Conservation (phyloP, 2,888 invertebrate genomes). For the Allacma fusca region DNA sequence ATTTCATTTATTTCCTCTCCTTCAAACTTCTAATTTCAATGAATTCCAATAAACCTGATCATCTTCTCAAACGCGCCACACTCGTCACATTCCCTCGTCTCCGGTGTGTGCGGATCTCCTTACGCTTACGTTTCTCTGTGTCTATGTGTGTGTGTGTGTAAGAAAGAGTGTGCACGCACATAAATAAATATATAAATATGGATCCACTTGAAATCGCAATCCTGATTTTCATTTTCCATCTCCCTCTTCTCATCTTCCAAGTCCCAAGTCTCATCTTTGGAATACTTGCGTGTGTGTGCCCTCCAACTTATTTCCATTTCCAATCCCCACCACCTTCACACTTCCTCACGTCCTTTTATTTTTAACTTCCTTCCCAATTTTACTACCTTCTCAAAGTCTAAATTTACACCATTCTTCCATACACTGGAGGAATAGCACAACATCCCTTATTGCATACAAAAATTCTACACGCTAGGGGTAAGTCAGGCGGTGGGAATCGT, state of each 20-base stretch:
- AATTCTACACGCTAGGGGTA: too few species aligned
- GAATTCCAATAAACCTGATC: constrained; percentile 27
- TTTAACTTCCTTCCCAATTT: too few species aligned
- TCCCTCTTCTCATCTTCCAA: constrained; percentile 5
- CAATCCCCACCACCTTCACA: too few species aligned
- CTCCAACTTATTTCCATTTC: not conserved
- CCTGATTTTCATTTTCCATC: constrained; percentile 11
- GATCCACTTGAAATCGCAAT: not conserved
- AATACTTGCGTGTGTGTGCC: not conserved
- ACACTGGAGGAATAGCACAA: too few species aligned
- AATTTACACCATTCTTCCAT: too few species aligned
- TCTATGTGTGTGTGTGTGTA: not conserved
- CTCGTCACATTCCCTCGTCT: too few species aligned
- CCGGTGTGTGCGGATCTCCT: not conserved
- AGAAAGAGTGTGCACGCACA: not conserved
- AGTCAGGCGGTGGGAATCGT: too few species aligned
- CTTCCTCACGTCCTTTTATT: too few species aligned
- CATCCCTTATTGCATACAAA: too few species aligned
- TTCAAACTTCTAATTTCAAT: constrained; percentile 21
- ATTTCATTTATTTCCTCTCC: constrained; percentile 11
- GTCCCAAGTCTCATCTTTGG: constrained; percentile 4
- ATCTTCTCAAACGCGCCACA: not conserved
- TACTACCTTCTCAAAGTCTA: too few species aligned
- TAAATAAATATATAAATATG: not conserved
- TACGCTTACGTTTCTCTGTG: not conserved